A percentile compares a stretch with the other conserved stretches of the same genome.
Evolutionary conservation across 2,797 vertebrate species (phyloP).

Genomic region (Allochrocebus solatus): DNA sequence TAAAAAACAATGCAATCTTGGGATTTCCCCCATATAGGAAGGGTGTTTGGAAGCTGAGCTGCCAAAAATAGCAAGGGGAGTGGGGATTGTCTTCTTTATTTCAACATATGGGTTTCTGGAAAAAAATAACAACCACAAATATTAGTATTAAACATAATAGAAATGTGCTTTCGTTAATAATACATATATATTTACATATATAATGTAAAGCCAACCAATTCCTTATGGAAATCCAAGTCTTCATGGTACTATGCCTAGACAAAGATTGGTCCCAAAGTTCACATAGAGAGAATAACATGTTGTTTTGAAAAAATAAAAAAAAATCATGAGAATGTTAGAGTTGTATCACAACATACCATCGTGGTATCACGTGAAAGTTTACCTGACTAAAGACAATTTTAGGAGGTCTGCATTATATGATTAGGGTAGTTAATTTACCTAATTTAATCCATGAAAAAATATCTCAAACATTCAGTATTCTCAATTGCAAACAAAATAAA

Average conservation of each 20-base stretch:
- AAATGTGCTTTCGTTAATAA: background rate
- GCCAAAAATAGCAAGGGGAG: conserved; percentile 58
- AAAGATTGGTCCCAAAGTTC: background rate
- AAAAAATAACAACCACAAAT: background rate
- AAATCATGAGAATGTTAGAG: background rate
- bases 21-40: conserved; percentile 43
- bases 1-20: background rate
- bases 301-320: background rate
- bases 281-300: background rate
- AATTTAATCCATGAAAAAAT: background rate
- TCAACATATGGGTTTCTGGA: background rate
- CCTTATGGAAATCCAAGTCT: background rate
- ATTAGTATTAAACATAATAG: conserved; percentile 30
- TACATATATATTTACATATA: conserved; percentile 17
- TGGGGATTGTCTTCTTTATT: background rate
- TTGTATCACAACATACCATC: background rate
- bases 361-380: background rate
- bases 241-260: background rate
- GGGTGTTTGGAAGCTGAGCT: conserved; percentile 8
- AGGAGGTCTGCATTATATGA: background rate
- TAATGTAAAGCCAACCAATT: background rate
- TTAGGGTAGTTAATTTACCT: background rate
- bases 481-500: background rate
- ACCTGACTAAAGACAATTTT: background rate
- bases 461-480: background rate